These are phyloP conservation scores for Odontesthes bonariensis DNA, from an alignment of 2,113 vertebrate species.

Conservation along the genomic window DNA sequence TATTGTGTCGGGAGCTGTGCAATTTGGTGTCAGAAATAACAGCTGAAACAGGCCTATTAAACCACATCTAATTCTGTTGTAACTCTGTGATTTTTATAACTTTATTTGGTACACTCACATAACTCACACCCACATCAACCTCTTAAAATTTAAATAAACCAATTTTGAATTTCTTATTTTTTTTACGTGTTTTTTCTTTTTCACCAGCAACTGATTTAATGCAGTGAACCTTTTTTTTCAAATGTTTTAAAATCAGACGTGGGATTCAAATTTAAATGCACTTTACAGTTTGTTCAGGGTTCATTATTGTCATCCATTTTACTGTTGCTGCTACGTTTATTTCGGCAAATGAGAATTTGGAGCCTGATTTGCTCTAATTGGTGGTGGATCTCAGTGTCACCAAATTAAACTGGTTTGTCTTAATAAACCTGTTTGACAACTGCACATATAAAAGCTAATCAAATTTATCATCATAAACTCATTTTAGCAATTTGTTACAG, in stretches of 20 bases:
- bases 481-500: too few species aligned
- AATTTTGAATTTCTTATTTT: conserved; percentile 4
- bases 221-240: neutral
- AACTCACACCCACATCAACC: conserved; percentile 16
- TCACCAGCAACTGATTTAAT: neutral
- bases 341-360: too few species aligned
- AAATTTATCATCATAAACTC: too few species aligned
- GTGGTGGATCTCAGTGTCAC: neutral
- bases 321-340: neutral
- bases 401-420: neutral
- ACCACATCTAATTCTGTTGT: conserved; percentile 41
- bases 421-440: too few species aligned
- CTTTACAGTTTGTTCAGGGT: neutral
- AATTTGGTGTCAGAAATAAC: conserved; percentile 31
- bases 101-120: neutral
- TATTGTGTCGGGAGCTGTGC: neutral
- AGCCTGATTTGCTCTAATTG: too few species aligned
- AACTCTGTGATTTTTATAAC: conserved; percentile 27
- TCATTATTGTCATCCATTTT: neutral
- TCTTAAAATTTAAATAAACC: conserved; percentile 32
- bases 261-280: neutral
- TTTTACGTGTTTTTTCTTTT: neutral
- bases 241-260: neutral
- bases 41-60: conserved; percentile 9
- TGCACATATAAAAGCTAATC: too few species aligned